Evolutionary conservation across 2,888 invertebrate species (phyloP).

Genomic region (Cheiracanthium punctorium): DNA sequence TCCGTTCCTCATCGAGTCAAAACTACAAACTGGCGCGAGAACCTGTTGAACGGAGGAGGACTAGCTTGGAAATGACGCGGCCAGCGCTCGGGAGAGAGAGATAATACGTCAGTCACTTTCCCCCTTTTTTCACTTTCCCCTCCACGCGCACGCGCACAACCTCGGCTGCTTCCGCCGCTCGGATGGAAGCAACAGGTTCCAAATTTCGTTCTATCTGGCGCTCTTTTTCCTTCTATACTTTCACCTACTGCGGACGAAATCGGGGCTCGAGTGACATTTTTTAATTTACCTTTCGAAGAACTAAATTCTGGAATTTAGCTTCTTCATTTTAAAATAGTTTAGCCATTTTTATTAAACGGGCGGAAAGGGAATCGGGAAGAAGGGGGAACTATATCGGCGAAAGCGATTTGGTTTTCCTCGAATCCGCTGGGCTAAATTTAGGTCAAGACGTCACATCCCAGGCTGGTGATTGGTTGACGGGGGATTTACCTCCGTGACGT

Average conservation of each 20-base stretch:
- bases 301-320: too few species aligned
- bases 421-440: conserved; percentile 28
- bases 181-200: conserved; percentile 57
- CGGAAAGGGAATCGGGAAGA: neutral
- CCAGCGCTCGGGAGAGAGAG: conserved; percentile 9
- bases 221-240: too few species aligned
- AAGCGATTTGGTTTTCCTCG: conserved; percentile 2
- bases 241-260: too few species aligned
- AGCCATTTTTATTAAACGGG: too few species aligned
- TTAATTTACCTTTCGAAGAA: too few species aligned
- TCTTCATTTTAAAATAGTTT: too few species aligned
- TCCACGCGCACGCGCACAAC: conserved; percentile 37
- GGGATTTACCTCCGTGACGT: conserved; percentile 45
- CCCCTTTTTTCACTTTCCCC: conserved; percentile 40
- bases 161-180: conserved; percentile 19
- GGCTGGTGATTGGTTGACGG: conserved; percentile 26
- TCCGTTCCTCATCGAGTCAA: neutral
- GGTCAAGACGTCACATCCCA: conserved; percentile 48
- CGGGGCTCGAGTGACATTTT: too few species aligned
- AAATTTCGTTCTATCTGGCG: neutral
- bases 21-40: neutral
- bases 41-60: conserved; percentile 35
- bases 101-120: conserved; percentile 54
- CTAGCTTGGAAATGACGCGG: conserved; percentile 44
- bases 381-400: neutral